These are phyloP conservation scores for Microcebus jonahi DNA, from an alignment of 2,113 vertebrate genomes.

Conservation along the genomic window DNA sequence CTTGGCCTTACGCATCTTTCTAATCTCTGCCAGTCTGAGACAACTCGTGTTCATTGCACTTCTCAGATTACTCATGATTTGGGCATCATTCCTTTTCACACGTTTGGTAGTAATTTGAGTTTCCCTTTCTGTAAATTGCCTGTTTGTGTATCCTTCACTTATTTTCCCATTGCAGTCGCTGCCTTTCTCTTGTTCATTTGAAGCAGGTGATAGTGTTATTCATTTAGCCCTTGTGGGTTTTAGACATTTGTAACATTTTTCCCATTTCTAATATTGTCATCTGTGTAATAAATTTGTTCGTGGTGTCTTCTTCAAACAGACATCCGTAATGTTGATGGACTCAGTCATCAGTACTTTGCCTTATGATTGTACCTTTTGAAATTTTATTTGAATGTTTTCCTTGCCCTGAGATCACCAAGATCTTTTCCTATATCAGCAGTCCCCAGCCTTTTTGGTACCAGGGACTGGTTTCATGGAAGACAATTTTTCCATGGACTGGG, in stretches of 20 bases:
- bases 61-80: neutral
- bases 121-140: neutral
- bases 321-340: neutral
- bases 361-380: constrained; percentile 35
- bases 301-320: neutral
- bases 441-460: too few relatives aligned
- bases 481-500: too few relatives aligned
- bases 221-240: neutral
- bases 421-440: neutral
- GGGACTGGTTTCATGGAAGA: too few relatives aligned
- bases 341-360: neutral
- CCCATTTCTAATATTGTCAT: neutral
- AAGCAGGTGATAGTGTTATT: neutral
- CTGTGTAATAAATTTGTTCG: neutral
- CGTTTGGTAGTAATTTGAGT: neutral
- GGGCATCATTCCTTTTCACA: neutral
- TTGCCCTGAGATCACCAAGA: neutral
- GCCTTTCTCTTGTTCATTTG: neutral
- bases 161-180: neutral
- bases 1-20: neutral
- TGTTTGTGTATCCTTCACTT: neutral
- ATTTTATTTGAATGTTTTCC: neutral
- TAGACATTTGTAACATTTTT: neutral
- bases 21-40: neutral
- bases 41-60: neutral